phyloP scores from a whole-genome alignment of 2,797 vertebrate genomes.

The Characodon lateralis region DNA sequence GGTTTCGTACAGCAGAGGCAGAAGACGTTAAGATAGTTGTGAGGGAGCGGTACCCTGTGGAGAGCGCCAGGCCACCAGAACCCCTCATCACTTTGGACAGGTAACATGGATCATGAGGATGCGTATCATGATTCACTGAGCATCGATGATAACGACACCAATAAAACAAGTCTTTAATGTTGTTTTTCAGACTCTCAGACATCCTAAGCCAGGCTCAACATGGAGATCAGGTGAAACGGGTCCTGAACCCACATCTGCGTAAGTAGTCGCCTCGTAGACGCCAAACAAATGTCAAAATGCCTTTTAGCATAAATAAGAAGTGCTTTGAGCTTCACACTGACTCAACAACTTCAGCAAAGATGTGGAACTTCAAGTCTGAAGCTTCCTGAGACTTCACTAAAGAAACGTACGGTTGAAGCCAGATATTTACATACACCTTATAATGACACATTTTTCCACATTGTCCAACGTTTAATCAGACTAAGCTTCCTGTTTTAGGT shows the following conservation, averaged over 20 bases:
- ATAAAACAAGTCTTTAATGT: background rate
- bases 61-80: slow-evolving; percentile 83
- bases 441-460: too few relatives aligned
- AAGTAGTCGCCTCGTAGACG: slow-evolving; percentile 67
- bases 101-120: slow-evolving; percentile 64
- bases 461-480: too few relatives aligned
- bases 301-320: background rate
- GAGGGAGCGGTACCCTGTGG: slow-evolving; percentile 90
- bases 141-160: background rate
- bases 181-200: slow-evolving; percentile 84
- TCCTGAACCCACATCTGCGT: slow-evolving; percentile 94
- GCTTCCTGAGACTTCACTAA: too few relatives aligned
- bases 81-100: slow-evolving; percentile 86
- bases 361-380: too few relatives aligned
- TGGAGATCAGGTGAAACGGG: slow-evolving; percentile 91
- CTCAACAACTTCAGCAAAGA: too few relatives aligned
- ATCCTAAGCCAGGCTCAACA: slow-evolving; percentile 83
- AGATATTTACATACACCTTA: too few relatives aligned
- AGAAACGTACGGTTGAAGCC: too few relatives aligned
- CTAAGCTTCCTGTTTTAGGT: too few relatives aligned
- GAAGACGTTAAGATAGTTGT: slow-evolving; percentile 96
- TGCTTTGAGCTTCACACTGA: too few relatives aligned
- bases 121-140: background rate
- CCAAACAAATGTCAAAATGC: background rate
- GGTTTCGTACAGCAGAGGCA: slow-evolving; percentile 89